Evolutionary conservation across 1,140 invertebrate species (phyloP).

Genomic region (Nylanderia fulva): DNA sequence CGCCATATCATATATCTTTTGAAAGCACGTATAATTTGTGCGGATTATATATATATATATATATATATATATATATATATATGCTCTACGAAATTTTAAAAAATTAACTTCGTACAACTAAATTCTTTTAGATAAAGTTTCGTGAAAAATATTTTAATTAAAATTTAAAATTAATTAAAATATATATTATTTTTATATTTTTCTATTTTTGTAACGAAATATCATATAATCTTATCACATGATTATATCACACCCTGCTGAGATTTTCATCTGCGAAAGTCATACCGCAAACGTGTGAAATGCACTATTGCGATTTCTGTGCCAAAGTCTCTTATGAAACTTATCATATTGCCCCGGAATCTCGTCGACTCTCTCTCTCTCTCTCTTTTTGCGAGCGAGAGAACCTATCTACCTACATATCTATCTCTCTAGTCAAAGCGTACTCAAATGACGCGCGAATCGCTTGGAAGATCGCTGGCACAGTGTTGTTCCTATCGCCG

Average conservation of each 20-base stretch:
- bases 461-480: constrained; percentile 47
- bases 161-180: no score
- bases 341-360: neutral
- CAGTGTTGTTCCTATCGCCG: constrained; percentile 50
- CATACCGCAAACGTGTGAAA: neutral
- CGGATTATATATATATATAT: no score
- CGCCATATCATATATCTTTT: neutral
- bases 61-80: no score
- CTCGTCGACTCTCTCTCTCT: constrained; percentile 8
- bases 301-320: neutral
- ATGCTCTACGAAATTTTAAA: neutral
- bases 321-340: neutral
- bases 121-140: neutral
- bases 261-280: neutral
- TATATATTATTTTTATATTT: neutral
- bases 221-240: neutral
- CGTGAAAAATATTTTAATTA: neutral
- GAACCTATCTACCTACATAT: neutral
- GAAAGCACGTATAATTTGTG: neutral
- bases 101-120: neutral
- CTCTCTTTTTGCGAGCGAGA: neutral
- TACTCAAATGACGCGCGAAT: constrained; percentile 49
- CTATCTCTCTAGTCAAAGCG: constrained; percentile 33
- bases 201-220: neutral
- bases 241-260: neutral